Evolutionary conservation across 2,113 vertebrate genomes (phyloP).

Genomic region (Serranochromis macrocephalus): DNA sequence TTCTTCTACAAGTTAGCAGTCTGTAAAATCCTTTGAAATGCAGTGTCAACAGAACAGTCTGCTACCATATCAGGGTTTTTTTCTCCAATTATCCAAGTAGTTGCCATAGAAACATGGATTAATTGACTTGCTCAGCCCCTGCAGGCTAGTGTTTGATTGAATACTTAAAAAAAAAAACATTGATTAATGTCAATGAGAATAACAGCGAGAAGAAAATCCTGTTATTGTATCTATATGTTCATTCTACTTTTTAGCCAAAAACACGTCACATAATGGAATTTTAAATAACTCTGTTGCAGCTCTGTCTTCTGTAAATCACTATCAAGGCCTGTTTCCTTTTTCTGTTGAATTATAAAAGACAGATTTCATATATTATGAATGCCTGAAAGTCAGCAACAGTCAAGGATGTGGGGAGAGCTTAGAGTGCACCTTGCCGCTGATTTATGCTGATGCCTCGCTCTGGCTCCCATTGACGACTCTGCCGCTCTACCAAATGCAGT

Average conservation of each 20-base stretch:
- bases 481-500: neutral
- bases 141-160: neutral
- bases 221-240: neutral
- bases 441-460: constrained; percentile 27
- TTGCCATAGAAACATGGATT: constrained; percentile 38
- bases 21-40: constrained; percentile 33
- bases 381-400: constrained; percentile 46
- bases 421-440: constrained; percentile 10
- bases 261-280: neutral
- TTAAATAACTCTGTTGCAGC: neutral
- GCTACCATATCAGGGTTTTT: neutral
- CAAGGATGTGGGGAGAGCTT: constrained; percentile 30
- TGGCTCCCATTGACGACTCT: neutral
- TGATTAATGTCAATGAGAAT: neutral
- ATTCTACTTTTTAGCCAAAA: neutral
- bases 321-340: constrained; percentile 37
- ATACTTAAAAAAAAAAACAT: neutral
- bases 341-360: constrained; percentile 63
- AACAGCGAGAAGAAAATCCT: neutral
- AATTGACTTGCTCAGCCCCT: neutral
- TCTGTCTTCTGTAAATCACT: constrained; percentile 32
- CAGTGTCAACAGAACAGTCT: neutral
- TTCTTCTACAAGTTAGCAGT: constrained; percentile 10
- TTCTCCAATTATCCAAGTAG: neutral
- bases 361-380: constrained; percentile 63